A percentile compares a stretch with the other conserved stretches of the same genome.
Conservation (phyloP, 2,888 invertebrate genomes). For the Xestoiulus laeticollis region DNA sequence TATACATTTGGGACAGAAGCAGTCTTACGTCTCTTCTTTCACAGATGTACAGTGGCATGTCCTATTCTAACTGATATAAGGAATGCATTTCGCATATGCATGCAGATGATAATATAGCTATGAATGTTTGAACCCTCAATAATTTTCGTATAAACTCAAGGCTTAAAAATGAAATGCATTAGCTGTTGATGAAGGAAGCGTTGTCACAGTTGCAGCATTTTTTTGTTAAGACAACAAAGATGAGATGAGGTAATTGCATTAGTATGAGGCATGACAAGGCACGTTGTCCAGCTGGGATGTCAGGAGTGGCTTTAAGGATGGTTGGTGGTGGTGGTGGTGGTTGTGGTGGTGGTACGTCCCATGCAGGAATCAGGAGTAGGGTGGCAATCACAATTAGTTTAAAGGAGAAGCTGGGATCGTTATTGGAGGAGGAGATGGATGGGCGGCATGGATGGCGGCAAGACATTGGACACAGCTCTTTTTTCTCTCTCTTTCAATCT, state of each 20-base stretch:
- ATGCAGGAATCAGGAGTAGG: constrained; percentile 30
- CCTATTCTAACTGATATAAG: background rate
- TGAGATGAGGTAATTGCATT: constrained; percentile 1
- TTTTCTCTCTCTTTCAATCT: background rate
- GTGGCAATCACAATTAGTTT: background rate
- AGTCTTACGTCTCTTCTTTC: background rate
- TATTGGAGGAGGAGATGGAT: constrained; percentile 2
- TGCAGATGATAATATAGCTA: background rate
- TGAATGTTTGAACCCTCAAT: background rate
- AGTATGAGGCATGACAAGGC: background rate
- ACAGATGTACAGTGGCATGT: background rate
- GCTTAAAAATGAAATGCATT: background rate
- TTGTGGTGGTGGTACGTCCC: constrained; percentile 3
- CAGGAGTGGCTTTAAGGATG: constrained; percentile 31
- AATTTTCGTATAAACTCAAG: background rate
- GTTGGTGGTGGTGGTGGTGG: background rate
- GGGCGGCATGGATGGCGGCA: constrained; percentile 28
- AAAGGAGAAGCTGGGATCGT: constrained; percentile 34
- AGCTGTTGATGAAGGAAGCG: background rate
- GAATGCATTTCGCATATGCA: background rate
- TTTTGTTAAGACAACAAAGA: constrained; percentile 10
- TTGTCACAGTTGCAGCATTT: background rate
- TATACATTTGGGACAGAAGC: background rate
- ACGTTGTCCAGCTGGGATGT: constrained; percentile 44
- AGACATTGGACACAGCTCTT: constrained; percentile 20